These are phyloP conservation scores for Clunio marinus DNA, from an alignment of 2,888 invertebrate species.

Conservation along the genomic window DNA sequence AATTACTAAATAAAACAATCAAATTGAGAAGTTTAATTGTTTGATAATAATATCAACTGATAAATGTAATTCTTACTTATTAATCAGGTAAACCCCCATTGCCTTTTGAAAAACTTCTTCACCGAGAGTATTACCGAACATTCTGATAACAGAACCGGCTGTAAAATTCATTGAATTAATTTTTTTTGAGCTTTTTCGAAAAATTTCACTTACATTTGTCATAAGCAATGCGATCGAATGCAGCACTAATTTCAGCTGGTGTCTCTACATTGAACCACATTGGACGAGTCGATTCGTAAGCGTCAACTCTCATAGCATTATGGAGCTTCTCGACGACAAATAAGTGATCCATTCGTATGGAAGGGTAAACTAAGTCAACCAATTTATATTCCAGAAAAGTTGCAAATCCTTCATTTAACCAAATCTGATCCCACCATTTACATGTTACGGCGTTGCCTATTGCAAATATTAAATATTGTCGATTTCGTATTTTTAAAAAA, in stretches of 20 bases:
- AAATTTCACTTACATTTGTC: constrained; percentile 10
- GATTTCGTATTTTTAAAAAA: too few relatives aligned
- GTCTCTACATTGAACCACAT: neutral
- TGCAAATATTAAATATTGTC: too few relatives aligned
- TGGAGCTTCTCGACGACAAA: neutral
- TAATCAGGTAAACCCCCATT: neutral
- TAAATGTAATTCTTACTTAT: constrained; percentile 23
- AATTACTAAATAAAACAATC: constrained; percentile 6
- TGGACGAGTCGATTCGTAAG: neutral
- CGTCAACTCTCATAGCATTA: constrained; percentile 8
- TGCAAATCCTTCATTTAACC: constrained; percentile 34
- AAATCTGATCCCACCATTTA: constrained; percentile 31
- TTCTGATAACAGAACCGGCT: constrained; percentile 29
- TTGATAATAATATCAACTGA: neutral
- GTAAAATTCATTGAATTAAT: neutral
- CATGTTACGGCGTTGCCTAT: constrained; percentile 3
- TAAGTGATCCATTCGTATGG: neutral
- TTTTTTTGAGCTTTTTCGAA: too few relatives aligned
- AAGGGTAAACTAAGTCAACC: neutral
- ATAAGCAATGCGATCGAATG: constrained; percentile 4
- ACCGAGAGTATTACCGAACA: constrained; percentile 25
- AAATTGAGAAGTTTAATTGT: neutral
- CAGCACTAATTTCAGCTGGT: neutral
- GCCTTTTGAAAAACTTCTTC: constrained; percentile 1
- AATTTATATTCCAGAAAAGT: constrained; percentile 12